These are phyloP conservation scores for Agonopterix arenella DNA, from an alignment of 2,888 invertebrate species.

Conservation along the genomic window DNA sequence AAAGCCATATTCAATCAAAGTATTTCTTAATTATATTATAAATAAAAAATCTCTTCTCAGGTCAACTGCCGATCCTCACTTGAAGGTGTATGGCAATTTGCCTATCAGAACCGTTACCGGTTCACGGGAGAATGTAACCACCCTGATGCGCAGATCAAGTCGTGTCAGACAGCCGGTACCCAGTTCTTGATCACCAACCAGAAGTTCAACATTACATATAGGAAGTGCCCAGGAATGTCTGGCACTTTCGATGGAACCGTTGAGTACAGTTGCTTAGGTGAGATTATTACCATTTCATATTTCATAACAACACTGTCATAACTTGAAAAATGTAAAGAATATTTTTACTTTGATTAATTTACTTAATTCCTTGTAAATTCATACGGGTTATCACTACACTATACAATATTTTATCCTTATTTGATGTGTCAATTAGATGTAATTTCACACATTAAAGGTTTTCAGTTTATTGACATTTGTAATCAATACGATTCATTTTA, in stretches of 20 bases:
- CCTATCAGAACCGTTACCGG: slow-evolving; percentile 91
- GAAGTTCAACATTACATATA: slow-evolving; percentile 96
- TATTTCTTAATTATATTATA: slow-evolving; percentile 4
- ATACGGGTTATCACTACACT: too few species aligned
- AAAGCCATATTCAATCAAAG: background rate
- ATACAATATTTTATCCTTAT: too few species aligned
- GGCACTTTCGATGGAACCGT: slow-evolving; percentile 94
- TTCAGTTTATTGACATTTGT: too few species aligned
- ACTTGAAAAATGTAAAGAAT: too few species aligned
- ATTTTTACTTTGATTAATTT: too few species aligned
- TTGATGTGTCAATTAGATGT: too few species aligned
- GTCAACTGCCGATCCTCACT: slow-evolving; percentile 94
- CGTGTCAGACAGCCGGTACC: slow-evolving; percentile 97
- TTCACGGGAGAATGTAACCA: slow-evolving; percentile 95
- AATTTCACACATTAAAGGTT: too few species aligned
- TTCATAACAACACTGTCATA: too few species aligned
- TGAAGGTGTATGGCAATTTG: slow-evolving; percentile 98
- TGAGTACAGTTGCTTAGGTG: slow-evolving; percentile 92
- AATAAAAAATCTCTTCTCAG: slow-evolving; percentile 25
- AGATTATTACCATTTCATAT: slow-evolving; percentile 7
- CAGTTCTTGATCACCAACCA: slow-evolving; percentile 97
- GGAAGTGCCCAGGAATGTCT: slow-evolving; percentile 92
- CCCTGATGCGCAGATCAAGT: slow-evolving; percentile 91
- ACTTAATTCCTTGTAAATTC: too few species aligned
- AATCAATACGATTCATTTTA: too few species aligned